These are phyloP conservation scores for Aelia acuminata DNA, from an alignment of 2,888 invertebrate genomes.

Conservation along the genomic window DNA sequence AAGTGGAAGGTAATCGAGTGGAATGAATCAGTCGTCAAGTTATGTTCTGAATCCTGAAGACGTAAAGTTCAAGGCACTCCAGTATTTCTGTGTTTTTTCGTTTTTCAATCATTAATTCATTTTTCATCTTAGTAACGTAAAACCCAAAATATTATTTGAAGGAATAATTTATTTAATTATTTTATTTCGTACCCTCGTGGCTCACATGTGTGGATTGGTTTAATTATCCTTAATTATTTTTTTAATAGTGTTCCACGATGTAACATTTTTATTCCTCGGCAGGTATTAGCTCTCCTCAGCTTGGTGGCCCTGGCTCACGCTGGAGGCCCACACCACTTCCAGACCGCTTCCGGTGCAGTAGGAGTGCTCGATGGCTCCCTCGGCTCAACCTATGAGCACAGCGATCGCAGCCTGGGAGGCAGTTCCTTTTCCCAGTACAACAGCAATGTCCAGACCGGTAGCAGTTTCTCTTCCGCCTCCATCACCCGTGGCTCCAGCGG, in stretches of 20 bases:
- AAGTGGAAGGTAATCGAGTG: background rate
- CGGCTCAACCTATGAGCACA: constrained; percentile 69
- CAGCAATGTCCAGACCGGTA: constrained; percentile 67
- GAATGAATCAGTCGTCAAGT: background rate
- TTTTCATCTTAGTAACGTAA: background rate
- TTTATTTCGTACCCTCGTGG: too few species aligned
- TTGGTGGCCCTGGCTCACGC: constrained; percentile 64
- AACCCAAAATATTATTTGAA: background rate
- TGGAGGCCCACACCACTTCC: constrained; percentile 65
- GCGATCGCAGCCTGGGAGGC: constrained; percentile 69
- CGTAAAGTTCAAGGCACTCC: constrained; percentile 7
- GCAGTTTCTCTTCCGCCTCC: constrained; percentile 60
- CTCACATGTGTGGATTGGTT: too few species aligned
- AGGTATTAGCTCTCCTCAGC: constrained; percentile 64
- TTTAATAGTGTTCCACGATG: too few species aligned
- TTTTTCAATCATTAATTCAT: background rate
- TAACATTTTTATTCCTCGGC: background rate
- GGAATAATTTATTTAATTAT: too few species aligned
- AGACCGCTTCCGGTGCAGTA: constrained; percentile 69
- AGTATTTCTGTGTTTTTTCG: background rate
- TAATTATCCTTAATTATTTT: too few species aligned
- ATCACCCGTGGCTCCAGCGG: constrained; percentile 63
- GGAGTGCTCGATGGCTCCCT: constrained; percentile 69
- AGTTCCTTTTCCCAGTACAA: constrained; percentile 69
- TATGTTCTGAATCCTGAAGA: background rate